phyloP scores from a whole-genome alignment of 2,797 vertebrate genomes.

The Sebastes miniatus region DNA sequence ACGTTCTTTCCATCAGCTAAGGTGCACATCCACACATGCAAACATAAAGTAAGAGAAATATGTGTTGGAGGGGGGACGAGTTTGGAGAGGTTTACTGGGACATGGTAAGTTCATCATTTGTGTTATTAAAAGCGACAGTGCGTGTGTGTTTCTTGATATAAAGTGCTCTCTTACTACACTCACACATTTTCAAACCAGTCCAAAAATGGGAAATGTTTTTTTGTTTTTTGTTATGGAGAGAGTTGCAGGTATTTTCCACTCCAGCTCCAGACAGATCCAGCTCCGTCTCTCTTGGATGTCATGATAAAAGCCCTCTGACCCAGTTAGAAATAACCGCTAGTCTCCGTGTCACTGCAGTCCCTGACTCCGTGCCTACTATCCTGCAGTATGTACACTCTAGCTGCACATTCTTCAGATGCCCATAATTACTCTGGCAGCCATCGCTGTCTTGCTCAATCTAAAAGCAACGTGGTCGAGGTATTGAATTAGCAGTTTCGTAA shows the following conservation, averaged over 20 bases:
- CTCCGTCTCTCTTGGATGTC: slow-evolving; percentile 39
- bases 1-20: slow-evolving; percentile 42
- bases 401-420: slow-evolving; percentile 33
- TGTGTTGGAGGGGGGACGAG: background rate
- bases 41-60: background rate
- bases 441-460: background rate
- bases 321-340: slow-evolving; percentile 44
- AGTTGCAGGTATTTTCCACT: slow-evolving; percentile 67
- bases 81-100: slow-evolving; percentile 19
- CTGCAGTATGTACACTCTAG: slow-evolving; percentile 1
- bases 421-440: slow-evolving; percentile 30
- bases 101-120: slow-evolving; percentile 53
- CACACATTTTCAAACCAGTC: background rate
- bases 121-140: slow-evolving; percentile 9
- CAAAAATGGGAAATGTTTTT: slow-evolving; percentile 28
- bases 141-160: slow-evolving; percentile 21
- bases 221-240: slow-evolving; percentile 14
- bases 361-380: slow-evolving; percentile 7
- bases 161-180: background rate
- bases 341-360: slow-evolving; percentile 1
- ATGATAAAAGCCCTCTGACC: slow-evolving; percentile 42
- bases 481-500: slow-evolving; percentile 36
- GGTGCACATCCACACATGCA: background rate
- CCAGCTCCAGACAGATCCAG: slow-evolving; percentile 26
- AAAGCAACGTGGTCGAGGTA: slow-evolving; percentile 1